Evolutionary conservation across 1,140 invertebrate species (phyloP), one percentile per base, ranked within the genome.

Genomic region (Samia ricini): DNA sequence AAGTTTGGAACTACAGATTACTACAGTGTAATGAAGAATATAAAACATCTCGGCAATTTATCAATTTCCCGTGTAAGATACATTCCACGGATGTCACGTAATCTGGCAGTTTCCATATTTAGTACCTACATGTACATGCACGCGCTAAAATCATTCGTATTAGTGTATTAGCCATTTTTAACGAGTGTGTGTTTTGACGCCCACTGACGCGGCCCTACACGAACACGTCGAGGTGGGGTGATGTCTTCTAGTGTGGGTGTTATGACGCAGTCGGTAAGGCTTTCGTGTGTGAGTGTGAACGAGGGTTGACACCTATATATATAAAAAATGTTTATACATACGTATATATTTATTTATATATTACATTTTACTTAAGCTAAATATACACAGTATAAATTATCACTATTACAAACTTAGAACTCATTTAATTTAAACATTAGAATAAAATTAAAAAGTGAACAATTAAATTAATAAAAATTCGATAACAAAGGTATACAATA

Each of bases 51-150:
- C 10, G 10, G 15, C 33, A 21, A 22, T 2, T 58, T 63, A 50
- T 63, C 42, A 56, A 55, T 62, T 63, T 57, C 42, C 19, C 48
- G 59, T 36, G 42, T 58, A 61, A 66, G 50, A 63, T 63, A 48
- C 66, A 72, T 60, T 65, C 56, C 64, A 21, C 55, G 57, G 63
- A 68, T 68, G 68, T 68, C 72, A 66, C 65, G 69, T 69, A 66
- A 68, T 51, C 60, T 55, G 63, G 65, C 65, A 66, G 62, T 70
- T 72, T 77, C 72, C 71, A 72, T 60, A 63, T 74, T 72, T 76
- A 72, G 65, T 51, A 19, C 58, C 64, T 66, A 70, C 66, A 72
- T 54, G 55, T 22, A 60, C 59, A 48, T 42, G 36, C 56, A 66
- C 60, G 48, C 48, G 55, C 12, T 22, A 24, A n/a, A 36, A 20